Evolutionary conservation across 2,113 vertebrate species (phyloP).

Genomic region (Ochotona curzoniae): DNA sequence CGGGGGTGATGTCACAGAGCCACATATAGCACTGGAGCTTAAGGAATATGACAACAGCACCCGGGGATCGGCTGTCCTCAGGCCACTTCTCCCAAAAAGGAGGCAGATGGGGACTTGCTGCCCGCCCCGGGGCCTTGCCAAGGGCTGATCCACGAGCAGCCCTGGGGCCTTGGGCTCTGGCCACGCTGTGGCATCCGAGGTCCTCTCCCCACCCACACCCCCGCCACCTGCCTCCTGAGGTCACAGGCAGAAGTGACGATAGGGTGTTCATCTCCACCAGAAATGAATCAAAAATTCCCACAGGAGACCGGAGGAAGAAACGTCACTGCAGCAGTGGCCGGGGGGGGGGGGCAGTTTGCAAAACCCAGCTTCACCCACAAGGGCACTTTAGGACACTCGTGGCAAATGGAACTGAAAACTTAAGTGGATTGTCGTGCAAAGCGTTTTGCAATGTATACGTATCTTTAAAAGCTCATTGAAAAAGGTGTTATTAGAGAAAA

Average conservation of each 20-base stretch:
- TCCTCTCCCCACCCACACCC: background rate
- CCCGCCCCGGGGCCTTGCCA: background rate
- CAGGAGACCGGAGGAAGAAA: background rate
- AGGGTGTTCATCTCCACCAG: too few species aligned
- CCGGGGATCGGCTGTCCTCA: background rate
- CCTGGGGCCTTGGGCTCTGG: background rate
- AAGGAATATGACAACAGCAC: background rate
- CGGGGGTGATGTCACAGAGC: slow-evolving; percentile 53
- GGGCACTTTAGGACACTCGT: too few species aligned
- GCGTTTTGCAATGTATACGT: too few species aligned
- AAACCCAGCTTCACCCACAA: too few species aligned
- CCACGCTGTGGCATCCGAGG: background rate
- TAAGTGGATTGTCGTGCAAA: too few species aligned
- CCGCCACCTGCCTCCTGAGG: background rate
- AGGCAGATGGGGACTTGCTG: background rate
- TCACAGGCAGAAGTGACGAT: slow-evolving; percentile 2
- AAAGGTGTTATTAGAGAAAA: too few species aligned
- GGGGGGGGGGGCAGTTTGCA: background rate
- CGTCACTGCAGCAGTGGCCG: background rate
- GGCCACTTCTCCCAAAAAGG: slow-evolving; percentile 46
- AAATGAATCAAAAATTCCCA: background rate
- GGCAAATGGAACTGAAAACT: too few species aligned
- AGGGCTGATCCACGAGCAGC: background rate
- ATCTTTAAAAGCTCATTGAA: too few species aligned
- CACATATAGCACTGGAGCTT: slow-evolving; percentile 63